A percentile compares a stretch with the other conserved stretches of the same genome.
Conservation (phyloP, 2,888 invertebrate genomes). For the Tigriopus californicus region DNA sequence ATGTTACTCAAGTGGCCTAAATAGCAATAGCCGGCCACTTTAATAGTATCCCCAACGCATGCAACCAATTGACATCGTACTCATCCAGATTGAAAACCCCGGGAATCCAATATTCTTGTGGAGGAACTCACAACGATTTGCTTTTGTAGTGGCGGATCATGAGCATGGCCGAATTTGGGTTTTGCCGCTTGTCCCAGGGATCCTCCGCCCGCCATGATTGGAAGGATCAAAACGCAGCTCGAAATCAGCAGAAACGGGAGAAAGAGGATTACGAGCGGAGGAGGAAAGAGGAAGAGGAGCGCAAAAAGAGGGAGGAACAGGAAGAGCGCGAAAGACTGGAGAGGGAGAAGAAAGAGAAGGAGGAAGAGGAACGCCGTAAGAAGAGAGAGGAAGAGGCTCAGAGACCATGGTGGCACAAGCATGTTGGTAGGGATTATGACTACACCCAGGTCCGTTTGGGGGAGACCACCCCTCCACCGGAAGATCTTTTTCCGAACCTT, state of each 20-base stretch:
- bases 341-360: neutral
- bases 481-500: neutral
- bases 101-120: no score
- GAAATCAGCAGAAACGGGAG: neutral
- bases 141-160: constrained; percentile 12
- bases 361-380: neutral
- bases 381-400: neutral
- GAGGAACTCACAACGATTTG: no score
- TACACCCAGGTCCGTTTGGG: neutral
- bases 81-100: no score
- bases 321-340: neutral
- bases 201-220: neutral
- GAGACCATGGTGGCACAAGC: neutral
- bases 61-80: no score
- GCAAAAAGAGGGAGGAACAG: neutral
- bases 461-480: neutral
- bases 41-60: no score
- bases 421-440: neutral
- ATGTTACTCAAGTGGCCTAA: neutral
- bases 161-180: constrained; percentile 13
- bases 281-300: neutral
- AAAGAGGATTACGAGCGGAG: neutral
- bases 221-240: neutral
- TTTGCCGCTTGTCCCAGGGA: neutral
- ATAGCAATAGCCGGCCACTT: no score